These are phyloP conservation scores for Cremastobaeus sp. DNA, from an alignment of 2,888 invertebrate species.

Conservation along the genomic window DNA sequence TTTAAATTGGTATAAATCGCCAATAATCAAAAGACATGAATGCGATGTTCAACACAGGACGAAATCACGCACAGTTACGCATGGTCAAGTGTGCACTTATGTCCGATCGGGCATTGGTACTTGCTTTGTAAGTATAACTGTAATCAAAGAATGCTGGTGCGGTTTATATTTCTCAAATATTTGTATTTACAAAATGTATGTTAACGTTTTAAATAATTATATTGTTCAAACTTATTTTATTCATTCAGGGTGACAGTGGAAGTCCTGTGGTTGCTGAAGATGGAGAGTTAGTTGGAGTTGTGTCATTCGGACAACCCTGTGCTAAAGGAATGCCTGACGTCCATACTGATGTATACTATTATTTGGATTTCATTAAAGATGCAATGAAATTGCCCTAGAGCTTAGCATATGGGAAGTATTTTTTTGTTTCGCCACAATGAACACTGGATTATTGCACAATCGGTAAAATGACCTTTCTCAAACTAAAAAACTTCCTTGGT, in stretches of 20 bases:
- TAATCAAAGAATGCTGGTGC: neutral
- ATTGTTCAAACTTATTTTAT: no score
- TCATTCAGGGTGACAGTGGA: constrained; percentile 44
- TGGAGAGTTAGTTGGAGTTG: constrained; percentile 54
- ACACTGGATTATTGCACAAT: no score
- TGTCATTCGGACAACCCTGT: constrained; percentile 53
- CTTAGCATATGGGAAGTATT: no score
- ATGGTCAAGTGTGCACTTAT: neutral
- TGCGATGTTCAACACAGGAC: neutral
- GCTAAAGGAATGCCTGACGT: constrained; percentile 23
- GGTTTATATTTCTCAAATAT: neutral
- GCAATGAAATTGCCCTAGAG: no score
- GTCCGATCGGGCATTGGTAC: neutral
- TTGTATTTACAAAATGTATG: neutral
- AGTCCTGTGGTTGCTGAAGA: constrained; percentile 26
- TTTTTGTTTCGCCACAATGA: no score
- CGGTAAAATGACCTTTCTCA: no score
- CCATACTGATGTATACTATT: constrained; percentile 29
- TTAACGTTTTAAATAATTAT: neutral
- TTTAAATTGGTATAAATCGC: neutral
- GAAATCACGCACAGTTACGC: neutral
- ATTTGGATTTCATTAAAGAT: constrained; percentile 19
- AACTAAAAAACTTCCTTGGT: no score
- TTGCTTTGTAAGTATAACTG: constrained; percentile 7
- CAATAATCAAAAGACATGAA: neutral